These are phyloP conservation scores for Halisarca cf. caerulea DNA, from an alignment of 37 sponge, comb jelly and placozoan species.

Conservation along the genomic window DNA sequence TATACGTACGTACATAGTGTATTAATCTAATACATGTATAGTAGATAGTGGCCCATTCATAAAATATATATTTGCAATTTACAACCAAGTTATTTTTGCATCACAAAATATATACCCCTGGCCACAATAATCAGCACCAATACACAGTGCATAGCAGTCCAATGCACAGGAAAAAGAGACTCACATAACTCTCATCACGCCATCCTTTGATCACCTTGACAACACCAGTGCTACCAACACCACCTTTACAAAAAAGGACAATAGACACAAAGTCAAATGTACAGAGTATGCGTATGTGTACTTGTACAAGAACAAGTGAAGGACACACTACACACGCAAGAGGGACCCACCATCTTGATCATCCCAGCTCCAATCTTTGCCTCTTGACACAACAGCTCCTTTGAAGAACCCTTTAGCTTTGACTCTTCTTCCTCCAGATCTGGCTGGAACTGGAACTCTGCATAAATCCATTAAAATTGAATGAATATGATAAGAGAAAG, in stretches of 20 bases:
- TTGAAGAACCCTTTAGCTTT: constrained; percentile 75
- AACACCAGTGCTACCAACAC: constrained; percentile 47
- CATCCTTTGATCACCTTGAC: constrained; percentile 57
- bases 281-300: neutral
- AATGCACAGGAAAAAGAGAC: constrained; percentile 20
- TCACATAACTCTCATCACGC: constrained; percentile 59
- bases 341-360: constrained; percentile 84
- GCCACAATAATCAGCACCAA: too few relatives aligned
- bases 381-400: constrained; percentile 81
- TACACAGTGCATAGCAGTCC: too few relatives aligned
- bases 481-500: too few relatives aligned
- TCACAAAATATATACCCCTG: too few relatives aligned
- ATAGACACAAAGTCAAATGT: neutral
- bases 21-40: too few relatives aligned
- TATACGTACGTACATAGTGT: too few relatives aligned
- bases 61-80: too few relatives aligned
- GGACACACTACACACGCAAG: neutral
- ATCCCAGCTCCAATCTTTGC: constrained; percentile 90
- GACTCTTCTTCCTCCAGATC: constrained; percentile 24
- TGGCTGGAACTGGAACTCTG: constrained; percentile 16
- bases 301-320: too few relatives aligned
- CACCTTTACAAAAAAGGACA: too few relatives aligned
- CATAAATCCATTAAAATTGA: too few relatives aligned
- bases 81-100: too few relatives aligned
- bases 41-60: too few relatives aligned